Evolutionary conservation across 2,797 vertebrate genomes (phyloP).

Genomic region (Pseudomugil gertrudae): DNA sequence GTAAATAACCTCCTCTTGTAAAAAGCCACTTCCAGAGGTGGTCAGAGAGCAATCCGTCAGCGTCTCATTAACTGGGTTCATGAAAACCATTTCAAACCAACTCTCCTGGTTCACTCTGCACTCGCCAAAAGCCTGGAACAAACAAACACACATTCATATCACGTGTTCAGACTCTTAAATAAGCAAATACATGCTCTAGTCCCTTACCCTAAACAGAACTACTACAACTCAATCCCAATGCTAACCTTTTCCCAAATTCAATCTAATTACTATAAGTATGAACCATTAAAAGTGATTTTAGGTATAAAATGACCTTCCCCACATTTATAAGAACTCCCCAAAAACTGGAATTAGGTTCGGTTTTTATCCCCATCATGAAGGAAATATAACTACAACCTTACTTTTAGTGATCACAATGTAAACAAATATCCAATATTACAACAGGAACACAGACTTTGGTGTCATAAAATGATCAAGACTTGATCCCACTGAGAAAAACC

Average conservation of each 20-base stretch:
- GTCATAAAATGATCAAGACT: no score
- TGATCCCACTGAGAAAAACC: no score
- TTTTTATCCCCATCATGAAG: no score
- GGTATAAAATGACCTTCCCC: no score
- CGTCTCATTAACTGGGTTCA: constrained; percentile 70
- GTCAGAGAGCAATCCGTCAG: constrained; percentile 77
- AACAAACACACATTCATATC: constrained; percentile 5
- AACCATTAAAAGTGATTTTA: neutral
- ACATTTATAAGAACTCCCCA: no score
- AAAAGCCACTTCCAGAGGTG: constrained; percentile 79
- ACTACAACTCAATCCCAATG: neutral
- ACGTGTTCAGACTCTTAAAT: neutral
- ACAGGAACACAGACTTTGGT: no score
- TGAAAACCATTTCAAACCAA: constrained; percentile 68
- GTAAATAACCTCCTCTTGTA: neutral
- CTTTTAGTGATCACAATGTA: neutral
- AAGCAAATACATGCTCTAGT: neutral
- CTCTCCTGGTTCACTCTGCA: fast-evolving
- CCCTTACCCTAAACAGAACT: neutral
- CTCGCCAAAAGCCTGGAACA: constrained; percentile 34
- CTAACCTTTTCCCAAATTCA: neutral
- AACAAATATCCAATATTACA: no score
- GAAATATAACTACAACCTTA: neutral
- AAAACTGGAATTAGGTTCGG: no score
- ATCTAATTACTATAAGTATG: neutral